Percentiles rank a stretch among this genome's conserved stretches.
phyloP scores from a whole-genome alignment of 2,113 vertebrate species.

The Notechis scutatus region DNA sequence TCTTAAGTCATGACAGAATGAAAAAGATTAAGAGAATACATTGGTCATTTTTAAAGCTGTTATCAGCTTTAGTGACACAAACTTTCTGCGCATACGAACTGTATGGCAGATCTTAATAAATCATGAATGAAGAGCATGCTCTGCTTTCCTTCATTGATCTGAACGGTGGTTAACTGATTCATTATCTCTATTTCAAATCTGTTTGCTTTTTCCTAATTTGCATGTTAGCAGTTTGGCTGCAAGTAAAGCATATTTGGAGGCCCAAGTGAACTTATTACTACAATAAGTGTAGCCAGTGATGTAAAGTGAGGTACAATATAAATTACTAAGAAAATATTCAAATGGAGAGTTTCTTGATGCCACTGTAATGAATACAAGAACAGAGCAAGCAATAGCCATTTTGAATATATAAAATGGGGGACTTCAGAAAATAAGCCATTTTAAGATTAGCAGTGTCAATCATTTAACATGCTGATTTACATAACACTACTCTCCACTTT shows the following conservation, averaged over 20 bases:
- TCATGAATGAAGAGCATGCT: constrained; percentile 1
- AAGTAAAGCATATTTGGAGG: not conserved
- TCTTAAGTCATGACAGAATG: not conserved
- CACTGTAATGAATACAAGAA: not conserved
- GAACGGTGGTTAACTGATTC: not conserved
- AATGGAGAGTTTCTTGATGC: not conserved
- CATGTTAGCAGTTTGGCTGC: not conserved
- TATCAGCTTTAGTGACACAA: not conserved
- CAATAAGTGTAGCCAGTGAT: not conserved
- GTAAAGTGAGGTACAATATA: not conserved
- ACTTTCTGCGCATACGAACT: not conserved
- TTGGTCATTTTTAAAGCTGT: not conserved
- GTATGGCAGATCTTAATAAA: not conserved
- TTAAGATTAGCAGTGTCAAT: not conserved
- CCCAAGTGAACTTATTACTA: not conserved
- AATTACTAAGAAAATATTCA: not conserved
- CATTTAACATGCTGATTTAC: not conserved
- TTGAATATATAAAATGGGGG: not conserved
- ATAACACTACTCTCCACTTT: not conserved
- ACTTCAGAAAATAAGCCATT: not conserved
- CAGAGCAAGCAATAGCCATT: not conserved
- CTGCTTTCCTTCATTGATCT: not conserved
- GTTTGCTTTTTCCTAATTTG: not conserved
- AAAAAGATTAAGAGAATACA: not conserved
- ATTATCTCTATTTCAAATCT: not conserved